phyloP scores from a whole-genome alignment of 2,888 invertebrate genomes.

The Sericinus montela region DNA sequence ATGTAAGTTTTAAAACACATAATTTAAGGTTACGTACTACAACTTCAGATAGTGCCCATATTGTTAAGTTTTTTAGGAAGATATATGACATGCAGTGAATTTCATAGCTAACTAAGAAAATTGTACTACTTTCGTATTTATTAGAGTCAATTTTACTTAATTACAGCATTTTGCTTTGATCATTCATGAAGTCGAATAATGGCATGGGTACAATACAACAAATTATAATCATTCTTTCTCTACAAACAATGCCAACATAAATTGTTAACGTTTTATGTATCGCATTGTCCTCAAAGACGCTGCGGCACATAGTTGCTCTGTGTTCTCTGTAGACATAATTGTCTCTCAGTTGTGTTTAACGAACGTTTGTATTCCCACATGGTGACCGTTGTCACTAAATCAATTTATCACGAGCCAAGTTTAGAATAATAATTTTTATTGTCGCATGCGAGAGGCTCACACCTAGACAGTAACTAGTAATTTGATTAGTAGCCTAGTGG shows the following conservation, averaged over 20 bases:
- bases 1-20: too few species aligned
- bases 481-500: conserved; percentile 46
- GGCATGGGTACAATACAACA: too few species aligned
- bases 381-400: conserved; percentile 56
- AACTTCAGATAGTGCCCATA: too few species aligned
- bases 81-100: too few species aligned
- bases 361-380: conserved; percentile 55
- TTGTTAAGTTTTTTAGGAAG: too few species aligned
- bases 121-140: too few species aligned
- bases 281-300: conserved; percentile 10
- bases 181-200: too few species aligned
- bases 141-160: too few species aligned
- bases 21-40: too few species aligned
- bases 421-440: conserved; percentile 54
- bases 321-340: conserved; percentile 40
- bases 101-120: too few species aligned
- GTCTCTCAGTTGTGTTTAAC: conserved; percentile 45
- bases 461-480: conserved; percentile 57
- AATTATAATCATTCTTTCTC: conserved; percentile 4
- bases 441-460: conserved; percentile 55
- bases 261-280: conserved; percentile 15
- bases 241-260: conserved; percentile 6
- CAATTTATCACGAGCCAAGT: conserved; percentile 60
- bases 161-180: too few species aligned
- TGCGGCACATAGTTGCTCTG: conserved; percentile 20